phyloP scores from a whole-genome alignment of 2,797 vertebrate species.

The Mycteria americana region DNA sequence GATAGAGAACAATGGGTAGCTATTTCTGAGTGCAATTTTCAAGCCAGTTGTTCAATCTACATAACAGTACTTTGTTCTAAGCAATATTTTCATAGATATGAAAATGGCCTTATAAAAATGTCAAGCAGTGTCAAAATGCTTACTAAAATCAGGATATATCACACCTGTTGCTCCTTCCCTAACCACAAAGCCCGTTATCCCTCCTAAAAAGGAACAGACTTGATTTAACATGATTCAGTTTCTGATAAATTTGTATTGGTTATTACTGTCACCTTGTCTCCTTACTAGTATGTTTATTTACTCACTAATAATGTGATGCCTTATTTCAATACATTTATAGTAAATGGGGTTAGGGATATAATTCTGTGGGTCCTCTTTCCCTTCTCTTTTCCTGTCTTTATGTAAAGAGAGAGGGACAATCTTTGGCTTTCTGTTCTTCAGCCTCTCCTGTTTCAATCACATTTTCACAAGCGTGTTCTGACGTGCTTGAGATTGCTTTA shows the following conservation, averaged over 20 bases:
- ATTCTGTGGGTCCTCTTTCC: neutral
- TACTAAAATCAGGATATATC: neutral
- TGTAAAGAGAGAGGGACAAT: neutral
- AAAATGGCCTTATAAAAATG: neutral
- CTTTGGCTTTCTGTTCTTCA: neutral
- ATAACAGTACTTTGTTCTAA: neutral
- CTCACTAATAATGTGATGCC: neutral
- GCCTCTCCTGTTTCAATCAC: neutral
- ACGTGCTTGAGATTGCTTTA: neutral
- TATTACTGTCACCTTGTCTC: neutral
- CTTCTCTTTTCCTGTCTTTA: neutral
- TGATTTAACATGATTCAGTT: neutral
- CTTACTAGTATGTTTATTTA: neutral
- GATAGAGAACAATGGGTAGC: neutral
- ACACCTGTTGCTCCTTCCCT: neutral
- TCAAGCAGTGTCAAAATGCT: neutral
- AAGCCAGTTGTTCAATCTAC: neutral
- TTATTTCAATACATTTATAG: neutral
- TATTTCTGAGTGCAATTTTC: neutral
- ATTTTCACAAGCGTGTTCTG: neutral
- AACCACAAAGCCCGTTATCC: neutral
- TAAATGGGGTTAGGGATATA: neutral
- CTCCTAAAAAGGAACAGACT: neutral
- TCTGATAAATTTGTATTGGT: neutral
- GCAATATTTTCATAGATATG: neutral